Evolutionary conservation across 2,113 vertebrate genomes (phyloP), one percentile per base, ranked within the genome.

Genomic region (Sceloporus tristichus): DNA sequence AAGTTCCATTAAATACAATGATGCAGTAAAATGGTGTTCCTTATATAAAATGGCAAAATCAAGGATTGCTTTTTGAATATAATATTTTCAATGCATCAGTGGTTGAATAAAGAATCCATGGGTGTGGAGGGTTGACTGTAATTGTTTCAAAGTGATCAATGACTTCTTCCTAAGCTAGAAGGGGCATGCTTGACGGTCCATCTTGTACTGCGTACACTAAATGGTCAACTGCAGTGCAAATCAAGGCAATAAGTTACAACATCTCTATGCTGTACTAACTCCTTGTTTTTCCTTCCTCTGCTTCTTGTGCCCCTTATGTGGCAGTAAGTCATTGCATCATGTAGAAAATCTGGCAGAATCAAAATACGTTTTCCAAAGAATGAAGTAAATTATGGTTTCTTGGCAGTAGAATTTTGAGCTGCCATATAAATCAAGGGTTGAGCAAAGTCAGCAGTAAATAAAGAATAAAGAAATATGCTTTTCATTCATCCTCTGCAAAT

Each of bases 361-460:
- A 59, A 87, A 73, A 56, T 48, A 10, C 68, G 42, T 81, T 87
- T 78, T 21, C 34, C 78, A 84, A 83, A 70, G 29, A 86, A 73
- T 73, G 25, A 42, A 79, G 68, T 62, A 74, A 42, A 29, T 59
- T 81, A 59, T 73, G 53, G 42, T 59, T 87, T 59, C 78, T 81
- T 87, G 70, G 78, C 78, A 81, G 70, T 29, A 40, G 73, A 73
- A 74, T 87, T 8, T 74, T 71, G 34, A 87, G 68, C 70, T 87
- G 78, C 9, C 79, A 81, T 59, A 74, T 53, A 59, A 84, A 84
- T 74, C 82, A 54, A 74, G 53, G 19, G 73, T 74, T 84, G 70
- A 74, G 73, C 70, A 84, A 84, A 56, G 29, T 74, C 68, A 59
- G 70, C 82, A 84, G n/a, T 84, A 84, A 84, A 84, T 56, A 84